phyloP scores from a whole-genome alignment of 2,797 vertebrate species.

The Buphagus erythrorhynchus region DNA sequence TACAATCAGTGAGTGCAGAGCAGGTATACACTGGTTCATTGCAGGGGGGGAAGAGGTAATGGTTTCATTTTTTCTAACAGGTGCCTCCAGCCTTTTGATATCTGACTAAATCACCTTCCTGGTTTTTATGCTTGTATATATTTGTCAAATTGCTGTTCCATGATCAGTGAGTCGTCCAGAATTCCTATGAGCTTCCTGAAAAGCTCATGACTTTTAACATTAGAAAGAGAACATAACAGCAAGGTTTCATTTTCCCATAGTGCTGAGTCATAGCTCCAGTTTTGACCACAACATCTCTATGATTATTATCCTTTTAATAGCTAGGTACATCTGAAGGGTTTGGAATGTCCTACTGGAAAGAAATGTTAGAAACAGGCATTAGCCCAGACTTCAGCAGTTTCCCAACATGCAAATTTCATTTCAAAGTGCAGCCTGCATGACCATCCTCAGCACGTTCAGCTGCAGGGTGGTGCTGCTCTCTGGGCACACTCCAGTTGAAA shows the following conservation, averaged over 20 bases:
- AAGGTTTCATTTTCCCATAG: background rate
- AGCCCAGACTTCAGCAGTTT: background rate
- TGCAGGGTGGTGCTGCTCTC: background rate
- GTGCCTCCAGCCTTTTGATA: background rate
- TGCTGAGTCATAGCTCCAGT: background rate
- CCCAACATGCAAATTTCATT: background rate
- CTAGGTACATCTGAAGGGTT: background rate
- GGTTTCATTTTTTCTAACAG: background rate
- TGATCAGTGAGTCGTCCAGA: background rate
- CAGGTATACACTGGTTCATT: background rate
- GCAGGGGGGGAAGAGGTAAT: background rate
- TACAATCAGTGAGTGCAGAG: background rate
- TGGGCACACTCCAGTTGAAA: background rate
- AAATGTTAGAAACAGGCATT: background rate
- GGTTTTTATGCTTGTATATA: background rate
- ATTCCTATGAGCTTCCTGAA: background rate
- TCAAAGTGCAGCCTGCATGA: background rate
- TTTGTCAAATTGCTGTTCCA: background rate
- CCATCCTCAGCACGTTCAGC: background rate
- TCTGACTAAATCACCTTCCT: background rate
- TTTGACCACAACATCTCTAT: background rate
- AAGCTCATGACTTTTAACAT: background rate
- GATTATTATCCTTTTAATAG: background rate
- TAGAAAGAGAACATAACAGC: background rate
- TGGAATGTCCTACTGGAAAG: background rate